These are phyloP conservation scores for Lepas anatifera DNA, from an alignment of 2,888 invertebrate species.

Conservation along the genomic window DNA sequence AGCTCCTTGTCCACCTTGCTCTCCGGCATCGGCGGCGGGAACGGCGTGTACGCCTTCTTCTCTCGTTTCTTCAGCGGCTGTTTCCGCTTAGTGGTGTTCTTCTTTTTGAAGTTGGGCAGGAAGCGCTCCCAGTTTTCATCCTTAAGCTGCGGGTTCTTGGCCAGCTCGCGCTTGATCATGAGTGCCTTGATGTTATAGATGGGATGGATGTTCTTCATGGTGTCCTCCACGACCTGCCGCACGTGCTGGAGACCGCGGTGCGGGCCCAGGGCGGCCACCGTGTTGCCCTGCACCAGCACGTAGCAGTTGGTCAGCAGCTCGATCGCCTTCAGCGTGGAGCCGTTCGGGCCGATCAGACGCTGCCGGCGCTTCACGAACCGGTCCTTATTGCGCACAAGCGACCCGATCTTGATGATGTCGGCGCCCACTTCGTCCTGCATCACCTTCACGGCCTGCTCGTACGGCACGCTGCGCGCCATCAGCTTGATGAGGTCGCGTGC, in stretches of 20 bases:
- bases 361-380: conserved; percentile 91
- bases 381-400: conserved; percentile 75
- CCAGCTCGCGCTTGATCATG: conserved; percentile 93
- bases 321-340: conserved; percentile 94
- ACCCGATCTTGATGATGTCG: conserved; percentile 94
- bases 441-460: conserved; percentile 81
- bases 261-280: conserved; percentile 92
- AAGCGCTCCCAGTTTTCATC: conserved; percentile 96
- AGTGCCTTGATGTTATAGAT: conserved; percentile 94
- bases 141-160: conserved; percentile 79
- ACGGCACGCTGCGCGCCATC: conserved; percentile 88
- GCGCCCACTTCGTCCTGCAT: conserved; percentile 77
- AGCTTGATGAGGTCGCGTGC: conserved; percentile 92
- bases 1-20: conserved; percentile 86
- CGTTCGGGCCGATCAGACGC: conserved; percentile 89
- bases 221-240: conserved; percentile 81
- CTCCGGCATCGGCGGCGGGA: conserved; percentile 85
- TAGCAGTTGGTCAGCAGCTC: conserved; percentile 94
- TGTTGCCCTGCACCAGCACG: conserved; percentile 91
- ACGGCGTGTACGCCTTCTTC: conserved; percentile 95
- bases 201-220: conserved; percentile 98
- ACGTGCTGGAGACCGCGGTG: conserved; percentile 56
- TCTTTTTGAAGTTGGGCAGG: conserved; percentile 80
- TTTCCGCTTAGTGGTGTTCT: conserved; percentile 77
- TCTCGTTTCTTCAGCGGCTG: conserved; percentile 71